phyloP scores from a whole-genome alignment of 2,113 vertebrate species.

The Phaethon lepturus region DNA sequence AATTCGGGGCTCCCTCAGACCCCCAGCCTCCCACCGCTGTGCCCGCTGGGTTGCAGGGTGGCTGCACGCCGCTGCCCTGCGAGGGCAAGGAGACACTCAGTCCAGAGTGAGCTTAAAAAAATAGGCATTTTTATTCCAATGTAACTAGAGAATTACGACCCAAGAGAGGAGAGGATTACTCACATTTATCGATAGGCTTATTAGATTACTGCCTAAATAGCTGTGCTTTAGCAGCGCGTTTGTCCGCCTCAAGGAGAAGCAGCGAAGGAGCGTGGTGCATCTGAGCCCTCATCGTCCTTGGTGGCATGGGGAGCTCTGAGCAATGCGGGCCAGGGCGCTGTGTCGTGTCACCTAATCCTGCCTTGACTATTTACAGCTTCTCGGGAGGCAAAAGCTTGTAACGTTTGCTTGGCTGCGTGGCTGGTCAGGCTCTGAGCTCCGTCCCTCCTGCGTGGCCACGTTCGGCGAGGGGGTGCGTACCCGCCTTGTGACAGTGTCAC shows the following conservation, averaged over 20 bases:
- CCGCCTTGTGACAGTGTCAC: background rate
- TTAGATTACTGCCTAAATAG: constrained; percentile 52
- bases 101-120: constrained; percentile 43
- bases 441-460: accelerated
- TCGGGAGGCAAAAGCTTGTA: background rate
- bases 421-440: background rate
- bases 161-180: constrained; percentile 54
- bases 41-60: accelerated
- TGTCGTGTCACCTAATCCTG: background rate
- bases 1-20: background rate
- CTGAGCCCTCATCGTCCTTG: constrained; percentile 7
- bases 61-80: background rate
- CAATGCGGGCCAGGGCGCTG: background rate
- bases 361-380: constrained; percentile 29
- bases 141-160: constrained; percentile 49
- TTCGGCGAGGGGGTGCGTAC: accelerated
- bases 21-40: background rate
- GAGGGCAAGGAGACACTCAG: constrained; percentile 40
- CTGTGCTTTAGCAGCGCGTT: constrained; percentile 2
- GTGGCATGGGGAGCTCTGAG: background rate
- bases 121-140: constrained; percentile 71
- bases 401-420: background rate
- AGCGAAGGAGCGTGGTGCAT: background rate
- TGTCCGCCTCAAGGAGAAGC: constrained; percentile 46
- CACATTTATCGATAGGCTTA: constrained; percentile 55